Conservation (phyloP, 1,140 invertebrate species). For the Cydia splendana region DNA sequence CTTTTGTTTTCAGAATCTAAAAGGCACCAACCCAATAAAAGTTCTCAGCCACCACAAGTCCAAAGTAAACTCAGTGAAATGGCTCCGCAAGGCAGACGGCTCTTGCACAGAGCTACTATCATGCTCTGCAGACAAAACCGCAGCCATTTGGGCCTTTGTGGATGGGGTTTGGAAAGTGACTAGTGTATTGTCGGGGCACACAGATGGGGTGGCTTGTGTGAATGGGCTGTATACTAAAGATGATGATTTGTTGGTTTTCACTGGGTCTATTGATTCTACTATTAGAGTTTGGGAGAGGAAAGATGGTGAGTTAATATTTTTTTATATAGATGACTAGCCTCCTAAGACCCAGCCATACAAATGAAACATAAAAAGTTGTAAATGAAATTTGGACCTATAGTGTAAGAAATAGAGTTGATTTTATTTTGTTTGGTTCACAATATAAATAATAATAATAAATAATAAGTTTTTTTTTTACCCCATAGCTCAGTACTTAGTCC, state of each 20-base stretch:
- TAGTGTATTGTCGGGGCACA: constrained; percentile 79
- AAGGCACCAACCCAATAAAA: constrained; percentile 55
- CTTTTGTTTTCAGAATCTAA: constrained; percentile 54
- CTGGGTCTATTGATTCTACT: constrained; percentile 83
- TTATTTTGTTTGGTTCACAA: too few species aligned
- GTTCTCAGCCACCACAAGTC: constrained; percentile 61
- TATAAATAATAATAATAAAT: too few species aligned
- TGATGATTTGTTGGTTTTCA: constrained; percentile 79
- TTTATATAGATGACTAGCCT: too few species aligned
- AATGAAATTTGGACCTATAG: too few species aligned
- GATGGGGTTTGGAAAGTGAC: constrained; percentile 64
- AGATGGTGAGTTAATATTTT: constrained; percentile 51
- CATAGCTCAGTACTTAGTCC: too few species aligned
- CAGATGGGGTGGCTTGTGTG: constrained; percentile 82
- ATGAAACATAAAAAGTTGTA: too few species aligned
- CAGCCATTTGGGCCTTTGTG: constrained; percentile 85
- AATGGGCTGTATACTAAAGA: constrained; percentile 79
- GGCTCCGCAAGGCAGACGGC: constrained; percentile 81
- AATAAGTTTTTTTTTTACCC: too few species aligned
- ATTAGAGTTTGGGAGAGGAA: constrained; percentile 83
- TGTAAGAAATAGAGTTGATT: too few species aligned
- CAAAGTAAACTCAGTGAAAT: constrained; percentile 87
- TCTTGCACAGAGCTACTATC: constrained; percentile 83
- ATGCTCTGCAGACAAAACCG: constrained; percentile 86
- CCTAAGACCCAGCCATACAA: too few species aligned